Evolutionary conservation across 2,113 vertebrate species (phyloP).

Genomic region (Vulpes ferrilata): DNA sequence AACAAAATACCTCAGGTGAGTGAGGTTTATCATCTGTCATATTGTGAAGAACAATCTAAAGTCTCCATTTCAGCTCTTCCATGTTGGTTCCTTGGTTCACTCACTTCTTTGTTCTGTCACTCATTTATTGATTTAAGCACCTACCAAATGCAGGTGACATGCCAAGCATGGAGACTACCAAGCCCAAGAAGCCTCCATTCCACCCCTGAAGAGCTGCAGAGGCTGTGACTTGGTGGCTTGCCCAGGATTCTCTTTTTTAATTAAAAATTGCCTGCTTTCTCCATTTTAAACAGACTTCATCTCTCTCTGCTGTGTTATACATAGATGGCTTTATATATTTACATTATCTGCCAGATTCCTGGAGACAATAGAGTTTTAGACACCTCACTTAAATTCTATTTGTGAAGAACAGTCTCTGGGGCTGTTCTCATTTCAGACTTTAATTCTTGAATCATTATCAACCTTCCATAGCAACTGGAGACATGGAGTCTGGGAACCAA

Average conservation of each 20-base stretch:
- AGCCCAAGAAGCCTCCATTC: not conserved
- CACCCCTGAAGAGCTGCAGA: not conserved
- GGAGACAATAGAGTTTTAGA: constrained; percentile 22
- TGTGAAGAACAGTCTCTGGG: constrained; percentile 30
- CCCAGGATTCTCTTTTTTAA: constrained; percentile 32
- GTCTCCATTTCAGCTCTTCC: not conserved
- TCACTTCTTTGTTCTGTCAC: constrained; percentile 12
- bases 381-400: constrained; percentile 26
- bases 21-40: not conserved
- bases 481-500: constrained; percentile 70
- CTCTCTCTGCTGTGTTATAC: constrained; percentile 19
- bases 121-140: not conserved
- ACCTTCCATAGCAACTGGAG: constrained; percentile 66
- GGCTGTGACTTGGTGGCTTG: not conserved
- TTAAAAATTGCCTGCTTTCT: constrained; percentile 50
- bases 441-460: constrained; percentile 72
- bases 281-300: constrained; percentile 21
- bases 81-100: not conserved
- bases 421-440: constrained; percentile 57
- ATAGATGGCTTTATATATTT: constrained; percentile 43
- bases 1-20: not conserved
- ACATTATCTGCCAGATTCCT: not conserved
- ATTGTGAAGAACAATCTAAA: not conserved
- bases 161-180: not conserved
- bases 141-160: not conserved